Base-by-base conservation (phyloP, 2,888 invertebrate species). In the Ormyrus nitidulus region DNA sequence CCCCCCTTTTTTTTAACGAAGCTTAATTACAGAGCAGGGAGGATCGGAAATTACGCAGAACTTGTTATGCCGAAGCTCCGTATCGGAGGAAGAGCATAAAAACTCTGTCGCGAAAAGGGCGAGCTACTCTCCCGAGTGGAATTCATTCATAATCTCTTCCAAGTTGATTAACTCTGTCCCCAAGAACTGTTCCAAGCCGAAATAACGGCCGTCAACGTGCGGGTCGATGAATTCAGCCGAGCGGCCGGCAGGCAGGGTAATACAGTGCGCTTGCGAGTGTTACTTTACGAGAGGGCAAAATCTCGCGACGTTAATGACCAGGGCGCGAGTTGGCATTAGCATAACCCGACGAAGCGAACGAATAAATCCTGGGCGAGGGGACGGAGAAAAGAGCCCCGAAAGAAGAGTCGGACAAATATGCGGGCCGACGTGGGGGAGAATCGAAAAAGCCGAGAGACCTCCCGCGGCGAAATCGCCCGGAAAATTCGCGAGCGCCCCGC, bases 131-230 rank as follows among this genome's bases (percentile, higher is more conserved):
- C 4, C 34, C 34, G 34, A 62, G 51, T 62, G 62, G 7, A 72
- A 72, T 71, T 59, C 71, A 62, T 72, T 61, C 71, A 53, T 62
- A 71, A 71, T 49, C 49, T 71, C 51, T 72, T 72, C 9, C 13
- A 48, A 58, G 58, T 44, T 46, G 10, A 71, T 71, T 71, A 61
- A 71, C 19, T 34, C 49, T 34, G 13, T 8, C 13, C 13, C 19
- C 0, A 11, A 58, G 34, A 49, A 49, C 59, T 59, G 34, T 70
- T 59, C 58, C 59, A 48, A 59, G 70, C 49, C 48, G 56, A 48
- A 46, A 49, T 70, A 70, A 70, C 48, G 49, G 56, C 51, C 0
- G 0, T 34, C 34, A 3, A 3, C 19, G 19, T 2, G 19, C 19
- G 19, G 19, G 1, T 19, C 19, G 19, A 19, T 19, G 19, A 19